Base-by-base conservation (phyloP, 92 coral and sea anemone species). In the Porites lobata region DNA sequence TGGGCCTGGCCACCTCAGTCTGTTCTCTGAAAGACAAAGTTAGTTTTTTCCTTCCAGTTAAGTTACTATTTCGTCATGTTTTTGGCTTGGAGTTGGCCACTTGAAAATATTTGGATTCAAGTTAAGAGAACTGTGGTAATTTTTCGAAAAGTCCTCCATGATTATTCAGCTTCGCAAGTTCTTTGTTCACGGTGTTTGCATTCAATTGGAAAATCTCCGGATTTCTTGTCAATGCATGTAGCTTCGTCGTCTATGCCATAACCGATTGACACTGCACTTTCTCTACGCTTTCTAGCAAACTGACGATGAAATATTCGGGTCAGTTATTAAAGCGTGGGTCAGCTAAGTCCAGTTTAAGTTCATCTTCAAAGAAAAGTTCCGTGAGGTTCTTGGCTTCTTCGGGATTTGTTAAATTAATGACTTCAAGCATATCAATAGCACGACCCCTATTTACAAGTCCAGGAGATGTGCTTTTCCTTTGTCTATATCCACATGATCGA, bases 381-480 rank as follows among this genome's bases (percentile, higher is more conserved):
- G 83, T 77, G 19, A 85, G 67, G 21, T 66, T 72, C 12, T 26
- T 85, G n/a, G 56, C 89, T 11, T 76, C 67, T 22, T 85, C 89
- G 17, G 76, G 76, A 26, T 77, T 85, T 1, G 76, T 65, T 17
- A 76, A 57, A 15, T 85, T 82, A 13, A 85, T 77, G 5, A 77
- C 83, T 11, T 85, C 87, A 13, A 74, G 80, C 54, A 17, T 58
- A 50, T 84, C 53, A 47, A 71, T 63, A 21, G 65, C 76, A 2
- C 69, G 43, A 9, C 32, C 69, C 12, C 77, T 66, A 77, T 66
- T 77, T 38, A 38, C 47, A 4, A 6, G 6, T 38, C 77, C 77
- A 1, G 89, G 84, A 18, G 89, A 85, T 8, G 83, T 64, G 17
- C 66, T 66, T 76, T 76, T 76, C 14, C 89, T 68, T 66, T 85